Evolutionary conservation across 37 sponge, comb jelly and placozoan genomes (phyloP).

Genomic region (Haliclona indistincta): DNA sequence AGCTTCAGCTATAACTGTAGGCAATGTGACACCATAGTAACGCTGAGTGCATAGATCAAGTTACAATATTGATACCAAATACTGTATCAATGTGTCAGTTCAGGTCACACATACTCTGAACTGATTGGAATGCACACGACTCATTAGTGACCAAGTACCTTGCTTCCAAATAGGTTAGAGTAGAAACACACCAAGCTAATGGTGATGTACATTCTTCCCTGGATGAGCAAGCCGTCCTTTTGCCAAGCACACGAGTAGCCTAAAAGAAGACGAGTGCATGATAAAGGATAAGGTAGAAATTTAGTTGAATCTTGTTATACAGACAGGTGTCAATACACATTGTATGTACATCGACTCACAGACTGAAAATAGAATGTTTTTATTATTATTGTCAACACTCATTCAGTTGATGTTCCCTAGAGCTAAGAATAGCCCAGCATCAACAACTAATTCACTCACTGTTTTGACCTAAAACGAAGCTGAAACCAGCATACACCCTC

Average conservation of each 20-base stretch:
- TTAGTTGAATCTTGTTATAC: not conserved
- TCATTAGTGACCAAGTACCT: conserved; percentile 18
- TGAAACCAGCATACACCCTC: too few relatives aligned
- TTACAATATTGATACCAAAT: too few relatives aligned
- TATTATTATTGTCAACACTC: not conserved
- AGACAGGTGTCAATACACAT: not conserved
- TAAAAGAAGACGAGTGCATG: not conserved
- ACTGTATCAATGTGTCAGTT: too few relatives aligned
- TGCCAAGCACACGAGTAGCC: conserved; percentile 73
- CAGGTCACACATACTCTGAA: too few relatives aligned
- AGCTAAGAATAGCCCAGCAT: not conserved
- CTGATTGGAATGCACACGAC: too few relatives aligned
- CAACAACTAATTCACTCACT: too few relatives aligned
- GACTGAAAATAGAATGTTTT: not conserved
- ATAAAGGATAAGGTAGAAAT: not conserved
- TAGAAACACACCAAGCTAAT: conserved; percentile 59
- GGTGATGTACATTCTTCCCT: conserved; percentile 61
- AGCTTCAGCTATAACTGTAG: too few relatives aligned
- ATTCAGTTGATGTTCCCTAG: not conserved
- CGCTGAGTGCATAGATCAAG: too few relatives aligned
- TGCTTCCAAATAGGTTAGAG: conserved; percentile 49
- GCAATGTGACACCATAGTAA: too few relatives aligned
- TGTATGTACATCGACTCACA: not conserved
- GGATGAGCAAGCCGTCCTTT: conserved; percentile 55
- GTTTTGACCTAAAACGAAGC: too few relatives aligned